Conservation (phyloP, 2,797 vertebrate genomes). For the Anomalospiza imberbis region DNA sequence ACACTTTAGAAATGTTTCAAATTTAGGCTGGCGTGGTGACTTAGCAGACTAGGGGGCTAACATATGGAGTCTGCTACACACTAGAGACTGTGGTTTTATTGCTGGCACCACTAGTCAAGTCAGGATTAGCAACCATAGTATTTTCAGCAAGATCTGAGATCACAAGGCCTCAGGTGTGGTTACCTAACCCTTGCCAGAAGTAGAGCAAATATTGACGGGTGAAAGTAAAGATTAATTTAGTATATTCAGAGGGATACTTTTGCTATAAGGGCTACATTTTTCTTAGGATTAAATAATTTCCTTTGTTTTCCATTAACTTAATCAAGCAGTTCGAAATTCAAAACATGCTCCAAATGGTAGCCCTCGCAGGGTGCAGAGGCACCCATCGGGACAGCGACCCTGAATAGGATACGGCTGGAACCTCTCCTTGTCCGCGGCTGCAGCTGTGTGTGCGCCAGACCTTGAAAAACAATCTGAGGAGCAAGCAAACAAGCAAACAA, state of each 20-base stretch:
- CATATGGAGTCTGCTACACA: conserved; percentile 76
- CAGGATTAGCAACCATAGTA: conserved; percentile 48
- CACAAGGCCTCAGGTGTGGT: conserved; percentile 14
- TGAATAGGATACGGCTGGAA: neutral
- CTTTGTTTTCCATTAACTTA: conserved; percentile 19
- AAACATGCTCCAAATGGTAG: neutral
- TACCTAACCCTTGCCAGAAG: neutral
- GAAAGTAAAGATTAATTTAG: neutral
- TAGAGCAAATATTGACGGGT: neutral
- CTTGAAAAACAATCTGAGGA: conserved; percentile 47
- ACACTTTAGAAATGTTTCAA: conserved; percentile 77
- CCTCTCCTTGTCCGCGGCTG: neutral
- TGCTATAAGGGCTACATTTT: neutral
- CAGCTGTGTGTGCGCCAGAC: conserved; percentile 21
- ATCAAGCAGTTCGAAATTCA: neutral
- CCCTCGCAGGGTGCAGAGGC: neutral
- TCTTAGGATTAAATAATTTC: neutral
- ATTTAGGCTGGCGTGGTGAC: conserved; percentile 74
- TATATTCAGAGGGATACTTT: neutral
- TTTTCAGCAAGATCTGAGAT: conserved; percentile 21
- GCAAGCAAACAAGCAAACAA: conserved; percentile 49
- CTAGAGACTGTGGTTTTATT: conserved; percentile 70
- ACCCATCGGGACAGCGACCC: neutral
- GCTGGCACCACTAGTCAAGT: conserved; percentile 59
- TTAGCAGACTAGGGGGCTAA: conserved; percentile 73